These are phyloP conservation scores for Cataglyphis cursor DNA, from an alignment of 2,888 invertebrate genomes.

Conservation along the genomic window DNA sequence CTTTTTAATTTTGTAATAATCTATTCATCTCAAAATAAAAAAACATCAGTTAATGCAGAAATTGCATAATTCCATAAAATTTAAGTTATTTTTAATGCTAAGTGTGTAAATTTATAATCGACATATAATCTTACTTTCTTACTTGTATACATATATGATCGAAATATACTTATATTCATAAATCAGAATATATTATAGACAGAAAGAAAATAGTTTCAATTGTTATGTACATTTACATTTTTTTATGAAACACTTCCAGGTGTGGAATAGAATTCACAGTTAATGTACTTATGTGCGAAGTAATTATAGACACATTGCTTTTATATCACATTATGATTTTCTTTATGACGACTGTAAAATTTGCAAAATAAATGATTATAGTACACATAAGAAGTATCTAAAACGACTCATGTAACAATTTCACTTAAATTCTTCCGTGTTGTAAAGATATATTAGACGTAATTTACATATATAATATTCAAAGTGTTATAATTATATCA, in stretches of 20 bases:
- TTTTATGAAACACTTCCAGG: neutral
- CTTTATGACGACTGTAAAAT: slow-evolving; percentile 39
- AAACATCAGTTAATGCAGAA: neutral
- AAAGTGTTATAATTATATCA: neutral
- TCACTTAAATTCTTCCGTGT: slow-evolving; percentile 33
- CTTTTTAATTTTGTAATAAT: neutral
- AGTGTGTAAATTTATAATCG: neutral
- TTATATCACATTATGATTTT: slow-evolving; percentile 50
- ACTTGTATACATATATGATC: neutral
- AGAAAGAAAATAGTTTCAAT: neutral
- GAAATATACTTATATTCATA: slow-evolving; percentile 4
- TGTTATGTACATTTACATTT: neutral
- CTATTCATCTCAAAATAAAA: neutral
- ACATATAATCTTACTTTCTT: neutral
- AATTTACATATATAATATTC: neutral
- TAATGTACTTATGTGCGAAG: slow-evolving; percentile 16
- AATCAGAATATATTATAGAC: neutral
- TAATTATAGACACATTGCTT: slow-evolving; percentile 33
- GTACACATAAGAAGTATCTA: slow-evolving; percentile 32
- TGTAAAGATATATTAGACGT: slow-evolving; percentile 2
- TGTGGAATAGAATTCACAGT: neutral
- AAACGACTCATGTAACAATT: slow-evolving; percentile 35
- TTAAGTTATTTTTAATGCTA: neutral
- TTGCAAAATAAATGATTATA: slow-evolving; percentile 52
- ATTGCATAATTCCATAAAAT: neutral